Percentiles rank a stretch among this genome's conserved stretches.
These are phyloP conservation scores for Stercorarius parasiticus DNA, from an alignment of 2,113 vertebrate species.

Conservation along the genomic window DNA sequence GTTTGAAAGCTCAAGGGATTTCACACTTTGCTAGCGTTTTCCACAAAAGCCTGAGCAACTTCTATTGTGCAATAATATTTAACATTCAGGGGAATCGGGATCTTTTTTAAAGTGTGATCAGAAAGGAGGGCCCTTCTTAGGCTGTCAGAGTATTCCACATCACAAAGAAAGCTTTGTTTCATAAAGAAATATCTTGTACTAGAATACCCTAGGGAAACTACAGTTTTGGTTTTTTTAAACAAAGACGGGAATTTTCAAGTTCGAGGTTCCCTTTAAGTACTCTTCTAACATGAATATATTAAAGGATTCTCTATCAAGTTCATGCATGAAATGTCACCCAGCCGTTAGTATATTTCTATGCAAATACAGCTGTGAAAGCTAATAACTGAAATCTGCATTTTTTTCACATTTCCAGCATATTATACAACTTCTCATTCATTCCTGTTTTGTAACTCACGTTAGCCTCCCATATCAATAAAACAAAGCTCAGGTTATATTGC, in stretches of 20 bases:
- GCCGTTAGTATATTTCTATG: conserved; percentile 52
- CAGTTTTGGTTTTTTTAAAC: neutral
- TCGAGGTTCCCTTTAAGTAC: conserved; percentile 12
- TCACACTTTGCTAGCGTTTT: neutral
- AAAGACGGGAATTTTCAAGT: neutral
- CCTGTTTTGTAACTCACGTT: conserved; percentile 10
- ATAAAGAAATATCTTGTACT: conserved; percentile 22
- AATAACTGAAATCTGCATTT: conserved; percentile 66
- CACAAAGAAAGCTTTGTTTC: conserved; percentile 48
- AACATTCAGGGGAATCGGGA: conserved; percentile 11
- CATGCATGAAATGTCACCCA: conserved; percentile 53
- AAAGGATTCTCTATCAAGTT: conserved; percentile 42
- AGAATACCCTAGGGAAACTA: neutral
- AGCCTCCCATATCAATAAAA: conserved; percentile 71
- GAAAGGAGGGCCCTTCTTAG: neutral
- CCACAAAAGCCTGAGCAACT: neutral
- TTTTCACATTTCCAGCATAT: conserved; percentile 43
- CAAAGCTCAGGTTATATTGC: conserved; percentile 72
- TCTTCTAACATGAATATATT: conserved; percentile 39
- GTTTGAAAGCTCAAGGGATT: neutral
- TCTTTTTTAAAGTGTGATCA: conserved; percentile 23
- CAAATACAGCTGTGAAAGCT: conserved; percentile 62
- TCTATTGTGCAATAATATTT: conserved; percentile 24
- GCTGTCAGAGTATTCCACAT: neutral
- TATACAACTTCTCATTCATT: conserved; percentile 21